A percentile compares a stretch with the other conserved stretches of the same genome.
These are phyloP conservation scores for Crematogaster levior DNA, from an alignment of 2,888 invertebrate species.

Conservation along the genomic window DNA sequence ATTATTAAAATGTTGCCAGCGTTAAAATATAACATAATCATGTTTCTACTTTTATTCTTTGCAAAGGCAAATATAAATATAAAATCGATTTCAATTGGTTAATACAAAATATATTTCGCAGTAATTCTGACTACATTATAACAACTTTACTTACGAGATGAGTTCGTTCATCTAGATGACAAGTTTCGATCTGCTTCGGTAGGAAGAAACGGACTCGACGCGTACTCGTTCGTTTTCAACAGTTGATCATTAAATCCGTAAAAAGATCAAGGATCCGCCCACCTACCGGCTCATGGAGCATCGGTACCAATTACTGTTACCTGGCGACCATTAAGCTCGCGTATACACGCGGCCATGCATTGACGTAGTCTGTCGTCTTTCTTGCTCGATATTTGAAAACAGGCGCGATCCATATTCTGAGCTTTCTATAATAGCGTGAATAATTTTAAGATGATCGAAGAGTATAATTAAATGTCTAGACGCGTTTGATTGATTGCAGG, in stretches of 20 bases:
- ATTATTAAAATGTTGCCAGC: neutral
- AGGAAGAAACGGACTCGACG: constrained; percentile 58
- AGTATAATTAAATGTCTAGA: constrained; percentile 50
- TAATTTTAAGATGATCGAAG: constrained; percentile 22
- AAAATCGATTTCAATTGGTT: neutral
- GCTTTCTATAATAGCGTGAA: constrained; percentile 27
- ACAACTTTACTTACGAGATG: neutral
- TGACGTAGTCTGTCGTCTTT: constrained; percentile 54
- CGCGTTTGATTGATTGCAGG: constrained; percentile 42
- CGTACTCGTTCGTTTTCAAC: constrained; percentile 67
- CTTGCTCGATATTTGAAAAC: neutral
- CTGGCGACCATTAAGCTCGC: constrained; percentile 67
- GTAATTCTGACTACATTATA: neutral
- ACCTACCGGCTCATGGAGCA: constrained; percentile 62
- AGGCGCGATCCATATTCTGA: neutral
- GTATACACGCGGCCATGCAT: constrained; percentile 50
- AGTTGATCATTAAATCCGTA: constrained; percentile 71
- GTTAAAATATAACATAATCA: neutral
- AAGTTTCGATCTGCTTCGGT: constrained; percentile 37
- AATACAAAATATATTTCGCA: neutral
- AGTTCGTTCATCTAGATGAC: constrained; percentile 33
- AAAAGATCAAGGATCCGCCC: constrained; percentile 67
- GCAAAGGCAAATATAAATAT: neutral
- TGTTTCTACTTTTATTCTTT: neutral
- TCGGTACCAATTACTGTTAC: constrained; percentile 70